Evolutionary conservation across 2,797 vertebrate genomes (phyloP).

Genomic region (Chelonia mydas): DNA sequence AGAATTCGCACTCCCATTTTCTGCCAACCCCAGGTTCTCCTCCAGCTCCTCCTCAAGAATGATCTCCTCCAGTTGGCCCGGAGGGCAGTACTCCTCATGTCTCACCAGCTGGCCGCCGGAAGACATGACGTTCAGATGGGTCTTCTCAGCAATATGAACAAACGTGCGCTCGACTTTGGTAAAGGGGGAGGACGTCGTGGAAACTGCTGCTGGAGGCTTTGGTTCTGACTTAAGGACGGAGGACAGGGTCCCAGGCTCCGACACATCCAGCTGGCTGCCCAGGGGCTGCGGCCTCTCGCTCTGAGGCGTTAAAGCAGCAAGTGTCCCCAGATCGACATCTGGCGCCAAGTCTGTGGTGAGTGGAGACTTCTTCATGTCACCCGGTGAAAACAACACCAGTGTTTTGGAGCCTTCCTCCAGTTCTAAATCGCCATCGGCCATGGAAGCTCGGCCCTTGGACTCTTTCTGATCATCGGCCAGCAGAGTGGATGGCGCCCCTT

Average conservation of each 20-base stretch:
- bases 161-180: constrained; percentile 98
- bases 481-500: constrained; percentile 90
- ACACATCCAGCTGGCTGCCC: constrained; percentile 87
- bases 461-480: constrained; percentile 93
- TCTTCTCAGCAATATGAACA: constrained; percentile 95
- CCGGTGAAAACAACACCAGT: constrained; percentile 95
- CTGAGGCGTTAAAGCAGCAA: constrained; percentile 84
- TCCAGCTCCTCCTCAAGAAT: constrained; percentile 75
- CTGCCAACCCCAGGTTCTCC: constrained; percentile 65
- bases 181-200: constrained; percentile 90
- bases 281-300: constrained; percentile 86
- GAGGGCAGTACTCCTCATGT: constrained; percentile 79
- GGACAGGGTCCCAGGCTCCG: constrained; percentile 89
- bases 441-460: constrained; percentile 86
- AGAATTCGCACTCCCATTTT: constrained; percentile 71
- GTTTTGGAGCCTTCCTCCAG: constrained; percentile 97
- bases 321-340: constrained; percentile 88
- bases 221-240: constrained; percentile 90
- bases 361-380: constrained; percentile 93
- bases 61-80: constrained; percentile 77
- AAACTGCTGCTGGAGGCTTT: constrained; percentile 83
- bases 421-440: constrained; percentile 92
- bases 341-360: constrained; percentile 84
- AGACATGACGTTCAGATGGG: constrained; percentile 95
- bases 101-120: constrained; percentile 84